Conservation (phyloP, 2,888 invertebrate genomes). For the Mactromeris polynyma region DNA sequence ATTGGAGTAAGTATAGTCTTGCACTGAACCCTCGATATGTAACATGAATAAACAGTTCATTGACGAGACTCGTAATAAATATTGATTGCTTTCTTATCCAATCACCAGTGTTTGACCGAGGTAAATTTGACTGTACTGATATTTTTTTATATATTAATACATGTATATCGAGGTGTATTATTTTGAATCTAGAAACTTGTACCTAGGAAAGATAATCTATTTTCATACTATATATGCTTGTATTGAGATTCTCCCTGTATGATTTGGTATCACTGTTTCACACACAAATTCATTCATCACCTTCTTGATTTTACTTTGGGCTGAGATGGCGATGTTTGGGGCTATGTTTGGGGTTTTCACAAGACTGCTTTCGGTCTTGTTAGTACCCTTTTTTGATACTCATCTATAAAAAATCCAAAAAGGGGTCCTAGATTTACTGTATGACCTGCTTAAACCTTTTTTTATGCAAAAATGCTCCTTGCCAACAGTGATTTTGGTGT, state of each 20-base stretch:
- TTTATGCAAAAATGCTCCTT: no score
- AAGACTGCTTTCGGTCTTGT: background rate
- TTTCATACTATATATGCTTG: background rate
- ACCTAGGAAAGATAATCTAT: slow-evolving; percentile 4
- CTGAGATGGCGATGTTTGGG: background rate
- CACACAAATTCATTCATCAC: background rate
- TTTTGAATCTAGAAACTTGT: background rate
- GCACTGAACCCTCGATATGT: no score
- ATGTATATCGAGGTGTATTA: background rate
- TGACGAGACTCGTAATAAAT: background rate
- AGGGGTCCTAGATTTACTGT: no score
- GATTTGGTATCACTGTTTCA: background rate
- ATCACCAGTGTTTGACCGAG: no score
- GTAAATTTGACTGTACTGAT: background rate
- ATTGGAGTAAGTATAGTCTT: no score
- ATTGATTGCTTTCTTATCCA: background rate
- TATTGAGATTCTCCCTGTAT: background rate
- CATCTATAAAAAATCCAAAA: background rate
- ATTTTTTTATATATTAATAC: background rate
- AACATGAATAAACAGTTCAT: no score
- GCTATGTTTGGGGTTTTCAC: no score
- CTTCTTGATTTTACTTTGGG: background rate
- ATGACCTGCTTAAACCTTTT: no score
- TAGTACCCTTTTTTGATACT: background rate
- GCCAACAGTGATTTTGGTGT: no score